Conservation (phyloP, 2,797 vertebrate species). For the Fringilla coelebs region DNA sequence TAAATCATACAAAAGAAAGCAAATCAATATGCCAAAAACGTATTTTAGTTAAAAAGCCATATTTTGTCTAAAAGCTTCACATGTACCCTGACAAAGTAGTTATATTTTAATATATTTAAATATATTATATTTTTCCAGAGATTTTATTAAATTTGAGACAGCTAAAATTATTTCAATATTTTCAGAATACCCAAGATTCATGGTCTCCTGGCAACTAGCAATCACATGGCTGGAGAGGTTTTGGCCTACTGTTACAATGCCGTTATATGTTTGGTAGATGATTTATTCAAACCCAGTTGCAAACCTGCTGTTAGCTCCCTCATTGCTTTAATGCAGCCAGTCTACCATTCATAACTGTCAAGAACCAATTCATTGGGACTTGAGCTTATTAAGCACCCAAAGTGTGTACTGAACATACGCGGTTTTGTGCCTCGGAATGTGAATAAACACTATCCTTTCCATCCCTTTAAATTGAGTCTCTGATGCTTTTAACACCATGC, state of each 20-base stretch:
- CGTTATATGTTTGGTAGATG: slow-evolving; percentile 71
- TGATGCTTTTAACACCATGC: slow-evolving; percentile 24
- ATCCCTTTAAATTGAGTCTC: background rate
- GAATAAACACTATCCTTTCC: slow-evolving; percentile 31
- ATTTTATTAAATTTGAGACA: slow-evolving; percentile 69
- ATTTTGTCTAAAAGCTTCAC: slow-evolving; percentile 49
- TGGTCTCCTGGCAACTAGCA: slow-evolving; percentile 73
- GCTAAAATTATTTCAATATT: slow-evolving; percentile 70
- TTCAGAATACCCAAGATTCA: slow-evolving; percentile 64
- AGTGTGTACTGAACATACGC: slow-evolving; percentile 62
- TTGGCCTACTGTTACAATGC: slow-evolving; percentile 69
- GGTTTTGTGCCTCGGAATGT: slow-evolving; percentile 13
- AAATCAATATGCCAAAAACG: slow-evolving; percentile 39
- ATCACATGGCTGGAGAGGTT: slow-evolving; percentile 73
- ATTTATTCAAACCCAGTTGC: slow-evolving; percentile 81
- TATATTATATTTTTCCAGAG: slow-evolving; percentile 45
- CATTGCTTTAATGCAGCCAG: slow-evolving; percentile 77
- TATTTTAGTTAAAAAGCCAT: slow-evolving; percentile 35
- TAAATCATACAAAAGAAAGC: slow-evolving; percentile 53
- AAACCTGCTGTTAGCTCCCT: slow-evolving; percentile 77
- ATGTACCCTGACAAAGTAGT: slow-evolving; percentile 32
- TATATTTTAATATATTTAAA: slow-evolving; percentile 65
- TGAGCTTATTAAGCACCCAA: slow-evolving; percentile 79
- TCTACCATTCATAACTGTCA: slow-evolving; percentile 86
- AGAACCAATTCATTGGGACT: slow-evolving; percentile 79